Evolutionary conservation across 1,140 invertebrate genomes (phyloP), one percentile per base, ranked within the genome.

Genomic region (Drosophila kohkoa): DNA sequence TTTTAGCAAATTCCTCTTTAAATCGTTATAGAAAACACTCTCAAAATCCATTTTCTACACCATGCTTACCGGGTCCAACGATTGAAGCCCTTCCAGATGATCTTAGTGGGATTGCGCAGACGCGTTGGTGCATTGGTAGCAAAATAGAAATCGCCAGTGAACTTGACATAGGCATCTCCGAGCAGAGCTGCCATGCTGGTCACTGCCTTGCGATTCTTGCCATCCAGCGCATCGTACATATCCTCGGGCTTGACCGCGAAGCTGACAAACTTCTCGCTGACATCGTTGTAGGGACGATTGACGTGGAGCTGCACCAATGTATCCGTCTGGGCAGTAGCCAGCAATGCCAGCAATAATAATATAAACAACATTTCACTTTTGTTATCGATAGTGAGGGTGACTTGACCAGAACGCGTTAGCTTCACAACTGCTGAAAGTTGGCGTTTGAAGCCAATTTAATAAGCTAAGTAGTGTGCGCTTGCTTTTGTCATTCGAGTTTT

Each of bases 11-110:
- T n/a, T 16, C 1, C 16, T 2, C 30, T 30, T 30, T 30, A 4
- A 7, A 32, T 32, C 30, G 30, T 8, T 32, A 32, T 5, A 8
- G 7, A 8, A 38, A 7, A 38, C 35, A 10, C 8, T 10, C 2
- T 38, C 7, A 3, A 10, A 38, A 38, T 38, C 35, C 35, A 38
- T 10, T 8, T 38, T 1, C 35, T 38, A 8, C 7, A 10, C 8
- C 1, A 13, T 13, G 7, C 79, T 74, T 81, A 92, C 90, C 76
- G 77, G 20, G 89, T 89, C 91, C 91, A 92, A 15, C 87, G 90
- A 75, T 92, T 92, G 25, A 92, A 92, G 3, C 91, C 89, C 55
- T 91, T 92, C 91, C 91, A 92, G 5, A 92, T 82, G 16, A 90
- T 91, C 52, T 92, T 91, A 3, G 89, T 91, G 41, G 87, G 89